Percentiles rank a stretch among this genome's conserved stretches.
Evolutionary conservation across 2,113 vertebrate species (phyloP).

Genomic region (Dolichallabes microphthalmus): DNA sequence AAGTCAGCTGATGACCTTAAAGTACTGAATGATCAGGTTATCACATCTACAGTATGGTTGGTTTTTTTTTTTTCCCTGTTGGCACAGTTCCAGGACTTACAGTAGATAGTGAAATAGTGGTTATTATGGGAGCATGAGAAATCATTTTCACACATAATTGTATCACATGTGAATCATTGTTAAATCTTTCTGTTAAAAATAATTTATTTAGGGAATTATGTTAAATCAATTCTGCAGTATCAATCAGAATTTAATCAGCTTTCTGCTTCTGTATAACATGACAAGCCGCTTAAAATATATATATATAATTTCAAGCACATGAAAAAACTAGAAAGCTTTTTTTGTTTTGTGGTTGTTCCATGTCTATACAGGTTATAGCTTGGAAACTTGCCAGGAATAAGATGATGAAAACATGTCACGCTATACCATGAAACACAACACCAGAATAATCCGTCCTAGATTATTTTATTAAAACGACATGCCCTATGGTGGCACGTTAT

Average conservation of each 20-base stretch:
- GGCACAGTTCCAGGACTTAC: no score
- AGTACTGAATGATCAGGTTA: no score
- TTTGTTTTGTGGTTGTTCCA: background rate
- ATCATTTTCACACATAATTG: no score
- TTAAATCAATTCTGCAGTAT: background rate
- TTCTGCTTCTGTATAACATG: background rate
- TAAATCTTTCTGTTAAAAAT: no score
- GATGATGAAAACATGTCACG: background rate
- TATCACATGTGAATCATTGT: no score
- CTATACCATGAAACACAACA: background rate
- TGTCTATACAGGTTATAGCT: background rate
- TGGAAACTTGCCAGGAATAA: background rate
- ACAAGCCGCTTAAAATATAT: background rate
- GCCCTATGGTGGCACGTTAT: background rate
- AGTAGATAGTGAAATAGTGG: no score
- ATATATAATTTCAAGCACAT: background rate
- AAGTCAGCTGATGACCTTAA: no score
- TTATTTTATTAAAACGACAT: background rate
- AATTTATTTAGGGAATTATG: background rate
- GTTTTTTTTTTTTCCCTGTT: no score
- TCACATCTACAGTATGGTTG: no score
- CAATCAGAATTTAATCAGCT: background rate
- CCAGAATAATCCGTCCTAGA: background rate
- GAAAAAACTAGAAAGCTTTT: background rate
- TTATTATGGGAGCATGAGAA: no score